phyloP scores from a whole-genome alignment of 2,113 vertebrate genomes.

The Columba janthina region DNA sequence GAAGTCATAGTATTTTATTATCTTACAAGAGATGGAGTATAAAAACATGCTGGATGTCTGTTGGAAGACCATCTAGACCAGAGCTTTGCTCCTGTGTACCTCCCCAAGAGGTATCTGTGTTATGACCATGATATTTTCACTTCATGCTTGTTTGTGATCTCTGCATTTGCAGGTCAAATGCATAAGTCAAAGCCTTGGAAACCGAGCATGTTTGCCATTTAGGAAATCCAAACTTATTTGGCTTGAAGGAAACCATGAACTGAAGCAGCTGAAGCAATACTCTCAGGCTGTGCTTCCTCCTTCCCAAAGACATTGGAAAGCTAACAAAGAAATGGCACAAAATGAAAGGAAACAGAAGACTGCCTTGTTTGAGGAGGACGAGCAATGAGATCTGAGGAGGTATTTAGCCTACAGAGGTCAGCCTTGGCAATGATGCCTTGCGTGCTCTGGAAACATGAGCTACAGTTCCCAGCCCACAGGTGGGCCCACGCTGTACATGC shows the following conservation, averaged over 20 bases:
- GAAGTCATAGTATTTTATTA: neutral
- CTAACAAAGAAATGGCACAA: neutral
- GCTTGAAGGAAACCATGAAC: neutral
- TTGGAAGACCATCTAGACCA: neutral
- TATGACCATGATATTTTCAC: neutral
- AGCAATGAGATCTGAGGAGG: accelerated
- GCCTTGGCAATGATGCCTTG: accelerated
- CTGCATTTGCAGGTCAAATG: neutral
- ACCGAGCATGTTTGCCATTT: neutral
- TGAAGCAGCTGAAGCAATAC: neutral
- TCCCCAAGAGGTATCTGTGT: neutral
- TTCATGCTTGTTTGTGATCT: neutral
- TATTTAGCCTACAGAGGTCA: accelerated
- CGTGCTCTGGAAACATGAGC: accelerated
- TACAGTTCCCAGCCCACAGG: neutral
- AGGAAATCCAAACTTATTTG: neutral
- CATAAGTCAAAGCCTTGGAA: neutral
- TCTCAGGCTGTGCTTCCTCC: accelerated
- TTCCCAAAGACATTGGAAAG: neutral
- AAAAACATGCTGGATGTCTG: neutral
- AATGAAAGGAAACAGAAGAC: neutral
- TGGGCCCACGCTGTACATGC: accelerated
- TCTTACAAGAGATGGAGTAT: neutral
- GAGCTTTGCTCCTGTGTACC: neutral
- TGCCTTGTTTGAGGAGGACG: accelerated